Conservation (phyloP, 1,140 invertebrate genomes). For the Adoxophyes honmai region DNA sequence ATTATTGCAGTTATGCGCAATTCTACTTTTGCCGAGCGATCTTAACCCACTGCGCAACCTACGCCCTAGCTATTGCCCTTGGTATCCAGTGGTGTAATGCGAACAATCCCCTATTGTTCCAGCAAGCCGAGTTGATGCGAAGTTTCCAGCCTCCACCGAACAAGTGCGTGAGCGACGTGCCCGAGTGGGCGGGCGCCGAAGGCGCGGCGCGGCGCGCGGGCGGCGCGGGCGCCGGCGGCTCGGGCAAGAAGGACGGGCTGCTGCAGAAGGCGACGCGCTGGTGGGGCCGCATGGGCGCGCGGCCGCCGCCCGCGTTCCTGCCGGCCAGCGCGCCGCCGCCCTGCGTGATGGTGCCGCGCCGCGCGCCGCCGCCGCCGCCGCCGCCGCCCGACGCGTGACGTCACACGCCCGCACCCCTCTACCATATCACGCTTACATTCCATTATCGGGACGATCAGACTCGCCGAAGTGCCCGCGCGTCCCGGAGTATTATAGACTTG, state of each 20-base stretch:
- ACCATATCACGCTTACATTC: conserved; percentile 71
- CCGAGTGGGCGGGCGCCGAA: conserved; percentile 65
- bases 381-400: conserved; percentile 60
- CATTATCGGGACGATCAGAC: conserved; percentile 66
- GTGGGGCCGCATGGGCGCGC: conserved; percentile 68
- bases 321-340: conserved; percentile 46
- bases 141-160: conserved; percentile 75
- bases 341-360: conserved; percentile 68
- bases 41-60: too few relatives aligned
- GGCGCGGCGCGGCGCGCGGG: conserved; percentile 29
- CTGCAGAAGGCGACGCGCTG: conserved; percentile 70
- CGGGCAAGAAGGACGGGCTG: conserved; percentile 66
- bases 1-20: too few relatives aligned
- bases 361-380: conserved; percentile 41
- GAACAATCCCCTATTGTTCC: conserved; percentile 34
- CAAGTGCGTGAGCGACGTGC: conserved; percentile 77
- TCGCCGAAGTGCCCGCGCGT: conserved; percentile 49
- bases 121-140: conserved; percentile 77
- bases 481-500: conserved; percentile 73
- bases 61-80: too few relatives aligned
- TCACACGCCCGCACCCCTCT: conserved; percentile 32
- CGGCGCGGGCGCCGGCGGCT: conserved; percentile 26
- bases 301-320: conserved; percentile 40
- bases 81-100: too few relatives aligned
- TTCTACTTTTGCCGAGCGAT: too few relatives aligned